These are phyloP conservation scores for Platynereis dumerilii DNA, from an alignment of 2,888 invertebrate species.

Conservation along the genomic window DNA sequence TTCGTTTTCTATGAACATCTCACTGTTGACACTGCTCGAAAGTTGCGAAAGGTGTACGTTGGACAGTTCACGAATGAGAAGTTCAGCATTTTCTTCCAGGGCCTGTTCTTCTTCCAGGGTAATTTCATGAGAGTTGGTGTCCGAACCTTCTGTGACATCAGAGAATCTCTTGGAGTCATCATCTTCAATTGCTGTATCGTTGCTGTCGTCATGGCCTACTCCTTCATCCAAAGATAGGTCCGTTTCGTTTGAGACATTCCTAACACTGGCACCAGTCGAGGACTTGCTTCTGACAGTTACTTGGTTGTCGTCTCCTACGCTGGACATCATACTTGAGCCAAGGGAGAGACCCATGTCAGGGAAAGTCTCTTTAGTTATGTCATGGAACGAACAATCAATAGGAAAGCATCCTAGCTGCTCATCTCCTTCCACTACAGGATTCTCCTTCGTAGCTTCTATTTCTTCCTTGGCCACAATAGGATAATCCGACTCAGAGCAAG, in stretches of 20 bases:
- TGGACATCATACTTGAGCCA: constrained; percentile 29
- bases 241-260: neutral
- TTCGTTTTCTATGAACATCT: constrained; percentile 69
- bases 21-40: constrained; percentile 63
- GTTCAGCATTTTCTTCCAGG: constrained; percentile 69
- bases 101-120: constrained; percentile 64
- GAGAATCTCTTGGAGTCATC: neutral
- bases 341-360: constrained; percentile 40
- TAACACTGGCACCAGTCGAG: neutral
- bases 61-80: constrained; percentile 68
- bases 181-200: neutral
- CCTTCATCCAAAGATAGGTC: neutral
- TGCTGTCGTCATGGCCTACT: neutral
- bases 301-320: constrained; percentile 23
- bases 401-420: constrained; percentile 10
- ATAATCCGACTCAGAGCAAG: neutral
- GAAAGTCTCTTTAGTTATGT: constrained; percentile 47
- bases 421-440: neutral
- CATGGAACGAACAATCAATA: constrained; percentile 27
- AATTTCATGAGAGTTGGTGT: constrained; percentile 15
- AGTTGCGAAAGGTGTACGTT: constrained; percentile 52
- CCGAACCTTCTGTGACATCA: neutral
- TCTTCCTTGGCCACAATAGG: constrained; percentile 7
- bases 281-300: neutral
- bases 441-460: constrained; percentile 1